phyloP scores from a whole-genome alignment of 1,140 invertebrate genomes.

The Drosophila pallidifrons region DNA sequence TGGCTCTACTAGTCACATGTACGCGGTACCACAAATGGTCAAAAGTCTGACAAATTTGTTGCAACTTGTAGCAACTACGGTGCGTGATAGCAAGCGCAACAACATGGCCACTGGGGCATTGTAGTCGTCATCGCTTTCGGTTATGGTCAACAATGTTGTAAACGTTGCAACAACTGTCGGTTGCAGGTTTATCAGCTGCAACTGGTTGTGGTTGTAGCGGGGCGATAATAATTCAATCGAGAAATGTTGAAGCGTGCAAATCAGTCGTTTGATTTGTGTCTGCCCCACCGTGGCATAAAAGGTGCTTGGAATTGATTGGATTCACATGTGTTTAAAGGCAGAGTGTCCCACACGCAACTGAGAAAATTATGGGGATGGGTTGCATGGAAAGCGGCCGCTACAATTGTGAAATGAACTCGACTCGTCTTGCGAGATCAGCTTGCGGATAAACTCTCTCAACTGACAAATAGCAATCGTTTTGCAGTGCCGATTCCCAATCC shows the following conservation, averaged over 20 bases:
- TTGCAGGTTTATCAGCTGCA: slow-evolving; percentile 10
- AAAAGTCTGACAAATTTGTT: slow-evolving; percentile 80
- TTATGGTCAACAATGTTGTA: slow-evolving; percentile 17
- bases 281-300: slow-evolving; percentile 63
- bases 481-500: slow-evolving; percentile 27
- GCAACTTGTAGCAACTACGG: slow-evolving; percentile 80
- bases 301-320: slow-evolving; percentile 78
- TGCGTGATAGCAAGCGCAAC: slow-evolving; percentile 44
- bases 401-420: slow-evolving; percentile 29
- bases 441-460: slow-evolving; percentile 28
- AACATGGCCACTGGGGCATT: slow-evolving; percentile 76
- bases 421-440: slow-evolving; percentile 21
- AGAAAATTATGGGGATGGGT: neutral
- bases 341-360: slow-evolving; percentile 41
- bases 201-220: slow-evolving; percentile 10
- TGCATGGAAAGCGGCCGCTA: slow-evolving; percentile 8
- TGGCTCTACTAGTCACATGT: slow-evolving; percentile 25
- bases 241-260: slow-evolving; percentile 81
- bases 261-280: slow-evolving; percentile 65
- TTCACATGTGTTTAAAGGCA: slow-evolving; percentile 70
- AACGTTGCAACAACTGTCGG: slow-evolving; percentile 33
- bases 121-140: slow-evolving; percentile 49
- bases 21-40: slow-evolving; percentile 62
- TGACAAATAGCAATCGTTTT: slow-evolving; percentile 43
- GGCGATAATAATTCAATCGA: slow-evolving; percentile 80